Evolutionary conservation across 2,797 vertebrate genomes (phyloP).

Genomic region (Lutjanus argentimaculatus): DNA sequence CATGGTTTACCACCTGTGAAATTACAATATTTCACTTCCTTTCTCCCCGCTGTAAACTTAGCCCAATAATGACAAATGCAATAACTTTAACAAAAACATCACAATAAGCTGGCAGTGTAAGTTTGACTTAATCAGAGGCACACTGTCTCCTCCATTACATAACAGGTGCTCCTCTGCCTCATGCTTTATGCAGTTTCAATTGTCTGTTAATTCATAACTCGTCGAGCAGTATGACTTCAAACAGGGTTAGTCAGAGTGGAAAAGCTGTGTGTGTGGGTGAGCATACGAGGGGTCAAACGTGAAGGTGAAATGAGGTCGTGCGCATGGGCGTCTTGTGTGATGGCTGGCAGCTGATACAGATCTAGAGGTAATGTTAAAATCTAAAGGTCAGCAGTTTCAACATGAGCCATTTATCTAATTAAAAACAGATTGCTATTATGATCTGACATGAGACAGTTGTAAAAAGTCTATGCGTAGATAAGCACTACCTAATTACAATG

Average conservation of each 20-base stretch:
- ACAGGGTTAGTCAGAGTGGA: slow-evolving; percentile 25
- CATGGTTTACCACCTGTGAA: not conserved
- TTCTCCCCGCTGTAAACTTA: not conserved
- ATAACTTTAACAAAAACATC: not conserved
- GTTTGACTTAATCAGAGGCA: slow-evolving; percentile 1
- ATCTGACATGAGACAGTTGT: not conserved
- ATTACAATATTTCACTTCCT: not conserved
- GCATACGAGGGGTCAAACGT: slow-evolving; percentile 34
- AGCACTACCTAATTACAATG: not conserved
- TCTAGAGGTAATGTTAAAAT: not conserved
- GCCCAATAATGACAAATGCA: not conserved
- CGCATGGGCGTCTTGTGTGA: not conserved
- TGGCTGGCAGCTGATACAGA: not conserved
- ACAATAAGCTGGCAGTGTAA: not conserved
- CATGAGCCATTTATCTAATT: not conserved
- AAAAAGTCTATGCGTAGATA: not conserved
- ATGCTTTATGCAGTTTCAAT: slow-evolving; percentile 11
- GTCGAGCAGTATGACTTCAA: slow-evolving; percentile 24
- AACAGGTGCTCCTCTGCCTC: slow-evolving; percentile 22
- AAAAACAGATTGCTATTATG: slow-evolving; percentile 9
- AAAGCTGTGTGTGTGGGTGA: slow-evolving; percentile 19
- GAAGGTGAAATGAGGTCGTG: slow-evolving; percentile 37
- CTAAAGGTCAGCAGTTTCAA: slow-evolving; percentile 15
- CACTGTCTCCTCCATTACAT: slow-evolving; percentile 29
- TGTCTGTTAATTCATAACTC: slow-evolving; percentile 49